Conservation (phyloP, 2,113 vertebrate genomes). For the Daboia siamensis region DNA sequence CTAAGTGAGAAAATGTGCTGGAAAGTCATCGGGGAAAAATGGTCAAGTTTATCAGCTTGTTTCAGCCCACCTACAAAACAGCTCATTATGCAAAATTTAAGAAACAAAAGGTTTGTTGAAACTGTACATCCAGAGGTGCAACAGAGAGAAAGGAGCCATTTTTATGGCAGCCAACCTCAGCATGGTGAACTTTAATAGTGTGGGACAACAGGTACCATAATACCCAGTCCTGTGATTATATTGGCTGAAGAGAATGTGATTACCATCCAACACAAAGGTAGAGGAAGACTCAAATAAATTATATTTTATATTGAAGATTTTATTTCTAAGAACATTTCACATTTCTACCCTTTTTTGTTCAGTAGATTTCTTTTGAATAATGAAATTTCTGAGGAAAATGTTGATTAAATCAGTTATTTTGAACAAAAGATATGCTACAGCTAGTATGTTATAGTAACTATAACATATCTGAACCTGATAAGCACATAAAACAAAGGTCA, state of each 20-base stretch:
- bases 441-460: background rate
- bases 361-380: background rate
- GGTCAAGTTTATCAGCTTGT: slow-evolving; percentile 57
- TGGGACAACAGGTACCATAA: background rate
- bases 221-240: background rate
- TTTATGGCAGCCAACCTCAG: background rate
- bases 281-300: background rate
- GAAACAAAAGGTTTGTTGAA: slow-evolving; percentile 33
- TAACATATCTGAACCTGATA: background rate
- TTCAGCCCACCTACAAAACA: slow-evolving; percentile 47
- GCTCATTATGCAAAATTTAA: slow-evolving; percentile 46
- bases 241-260: background rate
- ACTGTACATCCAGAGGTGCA: slow-evolving; percentile 19
- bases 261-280: background rate
- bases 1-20: slow-evolving; percentile 57
- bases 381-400: background rate
- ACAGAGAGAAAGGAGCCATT: background rate
- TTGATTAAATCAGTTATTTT: background rate
- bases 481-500: background rate
- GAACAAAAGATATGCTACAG: background rate
- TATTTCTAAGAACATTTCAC: background rate
- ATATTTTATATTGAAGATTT: background rate
- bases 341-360: background rate
- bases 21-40: slow-evolving; percentile 53
- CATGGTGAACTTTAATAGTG: background rate